Evolutionary conservation across 2,113 vertebrate species (phyloP).

Genomic region (Chlorodrepanis virens): DNA sequence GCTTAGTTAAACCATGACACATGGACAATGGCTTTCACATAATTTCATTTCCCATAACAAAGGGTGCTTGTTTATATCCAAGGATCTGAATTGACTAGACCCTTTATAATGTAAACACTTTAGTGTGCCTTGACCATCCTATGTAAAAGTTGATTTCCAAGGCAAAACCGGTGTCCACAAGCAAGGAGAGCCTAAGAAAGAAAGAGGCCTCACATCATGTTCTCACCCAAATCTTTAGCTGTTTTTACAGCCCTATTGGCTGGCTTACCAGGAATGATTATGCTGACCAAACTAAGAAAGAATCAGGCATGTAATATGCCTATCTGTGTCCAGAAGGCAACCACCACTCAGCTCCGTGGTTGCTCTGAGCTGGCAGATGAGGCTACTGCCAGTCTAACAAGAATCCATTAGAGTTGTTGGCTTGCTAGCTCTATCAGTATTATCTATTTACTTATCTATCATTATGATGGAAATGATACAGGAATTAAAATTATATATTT

Average conservation of each 20-base stretch:
- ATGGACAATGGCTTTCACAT: background rate
- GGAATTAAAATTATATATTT: background rate
- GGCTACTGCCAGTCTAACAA: background rate
- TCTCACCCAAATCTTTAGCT: background rate
- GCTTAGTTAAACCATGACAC: background rate
- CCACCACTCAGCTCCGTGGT: background rate
- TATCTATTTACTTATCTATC: background rate
- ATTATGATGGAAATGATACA: background rate
- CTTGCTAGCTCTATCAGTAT: background rate
- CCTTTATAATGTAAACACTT: background rate
- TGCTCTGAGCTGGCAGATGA: background rate
- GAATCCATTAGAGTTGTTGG: background rate
- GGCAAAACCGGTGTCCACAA: background rate
- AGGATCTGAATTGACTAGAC: background rate
- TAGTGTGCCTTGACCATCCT: fast-evolving
- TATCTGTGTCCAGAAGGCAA: background rate
- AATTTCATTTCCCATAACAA: background rate
- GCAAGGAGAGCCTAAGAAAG: background rate
- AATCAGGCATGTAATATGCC: background rate
- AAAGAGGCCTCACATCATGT: background rate
- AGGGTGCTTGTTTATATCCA: background rate
- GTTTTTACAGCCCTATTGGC: background rate
- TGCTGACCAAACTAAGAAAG: background rate
- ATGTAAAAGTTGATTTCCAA: background rate
- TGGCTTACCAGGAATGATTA: background rate